Percentiles rank a stretch among this genome's conserved stretches.
phyloP scores from a whole-genome alignment of 2,113 vertebrate species.

The Boulengeromyrus knoepffleri region DNA sequence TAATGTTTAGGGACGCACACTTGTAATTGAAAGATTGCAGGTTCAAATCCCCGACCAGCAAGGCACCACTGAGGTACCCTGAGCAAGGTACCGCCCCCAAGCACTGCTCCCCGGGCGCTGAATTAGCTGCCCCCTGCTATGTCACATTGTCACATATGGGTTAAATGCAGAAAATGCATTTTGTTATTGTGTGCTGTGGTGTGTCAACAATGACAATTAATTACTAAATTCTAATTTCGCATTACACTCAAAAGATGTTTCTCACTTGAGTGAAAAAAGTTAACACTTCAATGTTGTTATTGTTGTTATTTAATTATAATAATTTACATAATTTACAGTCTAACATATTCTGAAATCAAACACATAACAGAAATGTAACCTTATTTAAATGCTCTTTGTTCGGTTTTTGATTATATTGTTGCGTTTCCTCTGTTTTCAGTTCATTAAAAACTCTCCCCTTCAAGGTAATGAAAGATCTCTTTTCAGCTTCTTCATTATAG shows the following conservation, averaged over 20 bases:
- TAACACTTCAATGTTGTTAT: background rate
- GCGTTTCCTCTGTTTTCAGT: background rate
- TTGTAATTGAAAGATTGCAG: too few species aligned
- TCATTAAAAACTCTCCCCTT: constrained; percentile 2
- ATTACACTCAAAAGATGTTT: background rate
- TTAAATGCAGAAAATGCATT: too few species aligned
- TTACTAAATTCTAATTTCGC: too few species aligned
- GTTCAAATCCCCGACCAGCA: too few species aligned
- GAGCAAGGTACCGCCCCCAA: too few species aligned
- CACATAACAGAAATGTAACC: background rate
- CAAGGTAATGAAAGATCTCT: constrained; percentile 5
- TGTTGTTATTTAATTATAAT: constrained; percentile 4
- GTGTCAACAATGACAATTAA: too few species aligned
- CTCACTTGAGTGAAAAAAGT: background rate
- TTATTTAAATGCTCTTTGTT: constrained; percentile 9
- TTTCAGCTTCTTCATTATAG: constrained; percentile 1
- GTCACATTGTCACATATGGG: too few species aligned
- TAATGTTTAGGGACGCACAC: too few species aligned
- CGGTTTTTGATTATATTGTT: background rate
- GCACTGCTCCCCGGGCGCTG: too few species aligned
- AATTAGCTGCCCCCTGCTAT: too few species aligned
- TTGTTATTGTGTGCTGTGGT: too few species aligned
- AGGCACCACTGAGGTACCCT: too few species aligned
- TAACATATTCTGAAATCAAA: background rate
- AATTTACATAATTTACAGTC: background rate